Percentiles rank a stretch among this genome's conserved stretches.
These are phyloP conservation scores for Reticulitermes speratus DNA, from an alignment of 1,140 invertebrate species.

Conservation along the genomic window DNA sequence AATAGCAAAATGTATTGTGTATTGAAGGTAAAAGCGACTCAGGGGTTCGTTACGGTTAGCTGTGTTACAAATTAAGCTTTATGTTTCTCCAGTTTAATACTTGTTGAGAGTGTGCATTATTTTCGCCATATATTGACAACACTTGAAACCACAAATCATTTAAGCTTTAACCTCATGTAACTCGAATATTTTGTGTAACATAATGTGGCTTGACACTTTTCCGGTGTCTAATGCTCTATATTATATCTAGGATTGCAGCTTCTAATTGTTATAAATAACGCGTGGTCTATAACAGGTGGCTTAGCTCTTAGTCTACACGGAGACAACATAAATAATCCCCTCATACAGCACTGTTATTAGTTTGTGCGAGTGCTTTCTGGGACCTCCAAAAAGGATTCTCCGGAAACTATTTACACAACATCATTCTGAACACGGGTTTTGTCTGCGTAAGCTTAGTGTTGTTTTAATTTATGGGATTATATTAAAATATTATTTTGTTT, in stretches of 20 bases:
- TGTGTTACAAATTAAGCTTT: too few relatives aligned
- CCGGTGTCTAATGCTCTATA: neutral
- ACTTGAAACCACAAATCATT: too few relatives aligned
- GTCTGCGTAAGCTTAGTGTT: neutral
- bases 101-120: too few relatives aligned
- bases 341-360: neutral
- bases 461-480: slow-evolving; percentile 18
- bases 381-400: neutral
- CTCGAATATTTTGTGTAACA: too few relatives aligned
- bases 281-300: neutral
- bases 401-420: neutral
- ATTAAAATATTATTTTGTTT: slow-evolving; percentile 20
- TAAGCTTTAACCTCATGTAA: too few relatives aligned
- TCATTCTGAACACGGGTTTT: neutral
- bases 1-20: too few relatives aligned
- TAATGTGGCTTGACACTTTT: neutral
- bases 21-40: too few relatives aligned
- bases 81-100: too few relatives aligned
- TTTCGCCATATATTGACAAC: too few relatives aligned
- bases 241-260: neutral
- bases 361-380: neutral
- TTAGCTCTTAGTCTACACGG: neutral
- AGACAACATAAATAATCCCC: neutral
- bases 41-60: too few relatives aligned
- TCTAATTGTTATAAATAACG: neutral